phyloP scores from a whole-genome alignment of 2,797 vertebrate species.

The Micrastur ruficollis region DNA sequence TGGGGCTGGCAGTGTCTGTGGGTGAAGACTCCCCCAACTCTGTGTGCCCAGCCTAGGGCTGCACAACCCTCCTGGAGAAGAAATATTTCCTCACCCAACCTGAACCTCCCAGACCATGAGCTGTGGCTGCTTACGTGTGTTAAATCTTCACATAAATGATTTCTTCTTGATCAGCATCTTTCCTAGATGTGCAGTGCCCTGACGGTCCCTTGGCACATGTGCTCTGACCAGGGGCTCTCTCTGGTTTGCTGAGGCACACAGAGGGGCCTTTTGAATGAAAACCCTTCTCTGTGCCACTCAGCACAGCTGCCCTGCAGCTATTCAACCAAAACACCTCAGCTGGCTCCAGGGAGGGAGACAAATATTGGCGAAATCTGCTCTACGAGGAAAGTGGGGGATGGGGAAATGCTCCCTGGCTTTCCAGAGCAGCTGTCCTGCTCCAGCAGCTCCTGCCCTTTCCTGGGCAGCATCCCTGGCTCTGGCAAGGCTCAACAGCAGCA shows the following conservation, averaged over 20 bases:
- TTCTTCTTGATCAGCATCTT: neutral
- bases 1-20: neutral
- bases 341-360: neutral
- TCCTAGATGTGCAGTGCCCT: neutral
- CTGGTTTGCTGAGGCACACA: neutral
- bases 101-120: neutral
- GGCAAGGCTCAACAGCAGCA: fast-evolving
- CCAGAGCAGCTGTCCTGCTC: fast-evolving
- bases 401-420: neutral
- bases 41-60: too few species aligned
- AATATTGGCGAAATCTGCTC: neutral
- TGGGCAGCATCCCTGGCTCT: fast-evolving
- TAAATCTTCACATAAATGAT: neutral
- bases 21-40: neutral
- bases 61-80: neutral
- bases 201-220: fast-evolving
- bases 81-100: neutral
- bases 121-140: neutral
- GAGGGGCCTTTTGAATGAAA: neutral
- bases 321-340: neutral
- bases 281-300: too few species aligned
- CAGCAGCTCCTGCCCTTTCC: neutral
- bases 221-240: neutral
- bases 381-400: neutral
- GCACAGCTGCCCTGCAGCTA: neutral